phyloP scores from a whole-genome alignment of 1,140 invertebrate genomes.

The Drosophila micromelanica region DNA sequence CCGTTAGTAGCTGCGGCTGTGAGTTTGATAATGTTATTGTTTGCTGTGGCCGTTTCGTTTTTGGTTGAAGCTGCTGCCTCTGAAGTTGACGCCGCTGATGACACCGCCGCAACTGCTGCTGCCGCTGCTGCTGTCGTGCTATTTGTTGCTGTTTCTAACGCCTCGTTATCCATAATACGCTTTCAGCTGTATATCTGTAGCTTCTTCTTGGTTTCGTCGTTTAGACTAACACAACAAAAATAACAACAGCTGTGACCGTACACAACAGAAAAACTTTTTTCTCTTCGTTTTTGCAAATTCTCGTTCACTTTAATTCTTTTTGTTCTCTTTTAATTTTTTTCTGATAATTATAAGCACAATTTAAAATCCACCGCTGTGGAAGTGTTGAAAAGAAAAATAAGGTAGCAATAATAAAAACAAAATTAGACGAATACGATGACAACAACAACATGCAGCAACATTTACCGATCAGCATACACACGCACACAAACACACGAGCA shows the following conservation, averaged over 20 bases:
- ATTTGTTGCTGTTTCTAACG: constrained; percentile 72
- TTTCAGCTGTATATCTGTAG: constrained; percentile 59
- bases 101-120: constrained; percentile 32
- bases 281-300: constrained; percentile 2
- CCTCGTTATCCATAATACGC: constrained; percentile 83
- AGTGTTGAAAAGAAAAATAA: constrained; percentile 71
- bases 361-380: constrained; percentile 62
- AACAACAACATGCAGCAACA: constrained; percentile 58
- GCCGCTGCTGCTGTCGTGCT: constrained; percentile 53
- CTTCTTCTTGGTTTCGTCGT: constrained; percentile 27
- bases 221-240: constrained; percentile 49
- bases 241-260: constrained; percentile 57
- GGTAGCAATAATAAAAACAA: constrained; percentile 57
- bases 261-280: constrained; percentile 19
- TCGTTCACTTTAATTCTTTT: constrained; percentile 12
- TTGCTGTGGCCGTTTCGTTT: constrained; percentile 61
- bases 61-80: constrained; percentile 43
- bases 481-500: constrained; percentile 17
- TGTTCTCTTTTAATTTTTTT: constrained; percentile 45
- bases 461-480: constrained; percentile 38
- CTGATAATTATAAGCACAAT: constrained; percentile 52
- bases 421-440: constrained; percentile 43
- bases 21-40: constrained; percentile 68
- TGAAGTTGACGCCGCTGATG: constrained; percentile 31
- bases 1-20: constrained; percentile 76